Conservation (phyloP, 2,797 vertebrate species). For the Bradypus variegatus region DNA sequence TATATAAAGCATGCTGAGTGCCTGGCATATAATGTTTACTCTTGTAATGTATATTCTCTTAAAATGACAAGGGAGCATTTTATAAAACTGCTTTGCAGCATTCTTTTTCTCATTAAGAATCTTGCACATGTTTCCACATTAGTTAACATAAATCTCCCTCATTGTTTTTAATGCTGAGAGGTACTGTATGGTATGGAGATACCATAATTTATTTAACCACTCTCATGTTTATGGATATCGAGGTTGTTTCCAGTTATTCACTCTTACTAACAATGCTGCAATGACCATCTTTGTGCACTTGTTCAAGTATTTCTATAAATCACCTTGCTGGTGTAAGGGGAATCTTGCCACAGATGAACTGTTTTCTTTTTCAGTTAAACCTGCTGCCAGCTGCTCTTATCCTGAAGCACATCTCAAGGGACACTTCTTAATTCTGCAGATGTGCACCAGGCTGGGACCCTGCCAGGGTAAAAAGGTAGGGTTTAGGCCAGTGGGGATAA, state of each 20-base stretch:
- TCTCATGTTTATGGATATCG: neutral
- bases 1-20: neutral
- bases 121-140: neutral
- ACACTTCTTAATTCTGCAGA: neutral
- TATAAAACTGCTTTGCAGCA: neutral
- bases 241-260: neutral
- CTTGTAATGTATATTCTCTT: slow-evolving; percentile 15
- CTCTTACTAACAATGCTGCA: neutral
- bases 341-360: neutral
- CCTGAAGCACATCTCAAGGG: neutral
- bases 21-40: neutral
- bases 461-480: neutral
- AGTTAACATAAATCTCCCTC: neutral
- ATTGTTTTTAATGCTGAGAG: neutral
- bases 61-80: neutral
- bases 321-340: neutral
- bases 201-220: neutral
- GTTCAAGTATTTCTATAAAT: neutral
- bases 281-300: neutral
- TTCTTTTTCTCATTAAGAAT: neutral
- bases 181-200: neutral
- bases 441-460: neutral
- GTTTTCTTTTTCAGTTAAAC: neutral
- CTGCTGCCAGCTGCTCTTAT: neutral
- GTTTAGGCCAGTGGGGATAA: neutral